A percentile compares a stretch with the other conserved stretches of the same genome.
Evolutionary conservation across 2,113 vertebrate species (phyloP).

Genomic region (Anarhynchus alexandrinus): DNA sequence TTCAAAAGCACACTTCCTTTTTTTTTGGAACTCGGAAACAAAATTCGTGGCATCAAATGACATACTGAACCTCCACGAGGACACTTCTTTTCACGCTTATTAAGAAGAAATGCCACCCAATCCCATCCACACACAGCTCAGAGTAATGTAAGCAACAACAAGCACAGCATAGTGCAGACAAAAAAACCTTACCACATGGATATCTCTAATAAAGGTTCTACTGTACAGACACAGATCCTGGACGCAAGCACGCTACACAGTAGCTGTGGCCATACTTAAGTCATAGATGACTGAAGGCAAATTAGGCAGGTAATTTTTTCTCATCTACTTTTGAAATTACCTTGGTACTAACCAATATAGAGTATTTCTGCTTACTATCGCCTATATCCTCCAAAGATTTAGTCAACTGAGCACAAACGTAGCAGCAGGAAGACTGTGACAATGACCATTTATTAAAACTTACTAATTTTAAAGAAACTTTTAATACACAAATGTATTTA

Average conservation of each 20-base stretch:
- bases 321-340: neutral
- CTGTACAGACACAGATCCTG: neutral
- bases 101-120: neutral
- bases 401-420: neutral
- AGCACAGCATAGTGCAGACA: neutral
- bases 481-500: neutral
- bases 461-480: neutral
- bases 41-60: neutral
- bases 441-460: neutral
- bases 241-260: accelerated
- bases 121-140: neutral
- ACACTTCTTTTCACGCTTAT: neutral
- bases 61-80: neutral
- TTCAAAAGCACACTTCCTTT: neutral
- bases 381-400: neutral
- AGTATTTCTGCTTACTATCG: neutral
- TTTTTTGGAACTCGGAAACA: neutral
- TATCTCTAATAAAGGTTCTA: neutral
- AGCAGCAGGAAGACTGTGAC: neutral
- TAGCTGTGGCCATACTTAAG: neutral
- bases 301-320: neutral
- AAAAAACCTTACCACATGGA: neutral
- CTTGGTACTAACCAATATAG: neutral
- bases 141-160: neutral
- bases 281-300: neutral